phyloP scores from a whole-genome alignment of 2,113 vertebrate species.

The Anoplopoma fimbria region DNA sequence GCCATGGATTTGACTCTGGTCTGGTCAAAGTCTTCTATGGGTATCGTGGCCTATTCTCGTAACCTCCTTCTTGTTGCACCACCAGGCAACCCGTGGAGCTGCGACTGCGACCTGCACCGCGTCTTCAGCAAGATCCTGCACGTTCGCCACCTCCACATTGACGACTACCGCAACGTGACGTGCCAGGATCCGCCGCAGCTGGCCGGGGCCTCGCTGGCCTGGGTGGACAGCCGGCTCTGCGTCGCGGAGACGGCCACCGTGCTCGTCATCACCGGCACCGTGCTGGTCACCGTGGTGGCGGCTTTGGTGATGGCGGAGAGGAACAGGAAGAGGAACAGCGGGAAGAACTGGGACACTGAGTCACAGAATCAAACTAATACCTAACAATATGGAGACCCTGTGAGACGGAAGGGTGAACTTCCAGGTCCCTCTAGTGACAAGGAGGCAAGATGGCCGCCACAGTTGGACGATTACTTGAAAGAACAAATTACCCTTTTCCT shows the following conservation, averaged over 20 bases:
- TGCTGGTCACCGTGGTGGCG: constrained; percentile 81
- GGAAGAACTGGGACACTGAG: constrained; percentile 70
- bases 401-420: neutral
- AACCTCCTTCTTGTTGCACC: neutral
- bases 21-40: neutral
- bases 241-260: constrained; percentile 82
- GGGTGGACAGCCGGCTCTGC: constrained; percentile 81
- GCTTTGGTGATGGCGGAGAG: constrained; percentile 83
- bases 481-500: neutral
- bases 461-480: neutral
- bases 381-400: neutral
- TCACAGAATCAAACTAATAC: constrained; percentile 46
- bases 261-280: constrained; percentile 79
- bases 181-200: constrained; percentile 78
- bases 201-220: constrained; percentile 70
- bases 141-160: constrained; percentile 82
- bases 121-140: constrained; percentile 83
- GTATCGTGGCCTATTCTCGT: neutral
- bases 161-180: constrained; percentile 80
- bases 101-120: constrained; percentile 83
- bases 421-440: neutral
- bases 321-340: constrained; percentile 77
- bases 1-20: no score
- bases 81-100: constrained; percentile 81
- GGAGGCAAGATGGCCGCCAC: neutral